These are phyloP conservation scores for Macroglossus sobrinus DNA, from an alignment of 2,113 vertebrate genomes.

Conservation along the genomic window DNA sequence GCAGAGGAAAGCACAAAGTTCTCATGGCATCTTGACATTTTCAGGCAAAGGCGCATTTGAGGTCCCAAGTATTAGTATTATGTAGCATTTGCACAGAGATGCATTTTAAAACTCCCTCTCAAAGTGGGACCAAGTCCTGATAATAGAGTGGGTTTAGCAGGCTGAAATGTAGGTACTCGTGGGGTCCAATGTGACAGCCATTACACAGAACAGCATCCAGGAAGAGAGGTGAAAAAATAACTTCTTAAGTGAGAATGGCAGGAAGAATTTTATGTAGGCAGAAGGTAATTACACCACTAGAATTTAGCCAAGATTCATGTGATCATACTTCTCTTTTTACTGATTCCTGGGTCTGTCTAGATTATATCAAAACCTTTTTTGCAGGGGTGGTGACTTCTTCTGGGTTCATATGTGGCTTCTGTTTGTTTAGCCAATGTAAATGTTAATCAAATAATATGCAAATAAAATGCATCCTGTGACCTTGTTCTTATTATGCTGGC, in stretches of 20 bases:
- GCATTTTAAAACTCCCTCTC: background rate
- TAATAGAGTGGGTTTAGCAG: background rate
- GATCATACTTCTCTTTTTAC: background rate
- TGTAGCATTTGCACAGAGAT: background rate
- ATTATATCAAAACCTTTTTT: background rate
- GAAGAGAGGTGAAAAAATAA: background rate
- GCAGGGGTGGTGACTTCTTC: background rate
- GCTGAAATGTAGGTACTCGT: background rate
- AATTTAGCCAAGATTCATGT: background rate
- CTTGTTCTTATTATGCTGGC: background rate
- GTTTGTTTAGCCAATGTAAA: constrained; percentile 39
- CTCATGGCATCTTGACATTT: background rate
- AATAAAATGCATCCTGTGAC: constrained; percentile 29
- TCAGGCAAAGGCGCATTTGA: background rate
- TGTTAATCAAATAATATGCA: constrained; percentile 59
- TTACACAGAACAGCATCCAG: background rate
- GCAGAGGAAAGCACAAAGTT: background rate
- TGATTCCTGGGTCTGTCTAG: background rate
- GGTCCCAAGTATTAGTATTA: background rate
- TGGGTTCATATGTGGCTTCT: background rate
- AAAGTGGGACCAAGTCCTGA: background rate
- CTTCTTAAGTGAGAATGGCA: background rate
- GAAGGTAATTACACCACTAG: background rate
- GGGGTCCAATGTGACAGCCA: background rate
- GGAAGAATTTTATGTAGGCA: background rate